These are phyloP conservation scores for Pseudotriccus pelzelni DNA, from an alignment of 2,797 vertebrate species.

Conservation along the genomic window DNA sequence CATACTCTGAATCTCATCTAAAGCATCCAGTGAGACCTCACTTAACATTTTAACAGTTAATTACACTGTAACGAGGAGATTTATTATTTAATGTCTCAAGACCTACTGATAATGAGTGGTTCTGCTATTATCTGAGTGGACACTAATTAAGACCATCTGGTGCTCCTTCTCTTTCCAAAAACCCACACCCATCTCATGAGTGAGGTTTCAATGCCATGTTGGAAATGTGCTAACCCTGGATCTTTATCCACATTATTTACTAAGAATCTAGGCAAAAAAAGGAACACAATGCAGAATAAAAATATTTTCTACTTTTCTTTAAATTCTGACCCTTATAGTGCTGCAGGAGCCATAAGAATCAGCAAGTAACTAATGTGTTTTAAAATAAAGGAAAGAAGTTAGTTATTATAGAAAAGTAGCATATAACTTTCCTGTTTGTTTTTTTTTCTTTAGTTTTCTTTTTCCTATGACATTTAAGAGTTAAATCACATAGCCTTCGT, in stretches of 20 bases:
- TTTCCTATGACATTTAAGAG: not conserved
- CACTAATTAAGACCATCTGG: not conserved
- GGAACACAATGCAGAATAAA: not conserved
- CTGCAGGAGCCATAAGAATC: not conserved
- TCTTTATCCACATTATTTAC: not conserved
- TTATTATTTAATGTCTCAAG: not conserved
- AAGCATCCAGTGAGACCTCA: not conserved
- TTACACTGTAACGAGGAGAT: not conserved
- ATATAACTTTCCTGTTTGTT: not conserved
- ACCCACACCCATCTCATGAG: not conserved
- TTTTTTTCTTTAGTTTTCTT: not conserved
- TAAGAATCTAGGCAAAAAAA: not conserved
- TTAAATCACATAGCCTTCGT: not conserved
- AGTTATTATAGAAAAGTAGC: not conserved
- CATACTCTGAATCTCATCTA: not conserved
- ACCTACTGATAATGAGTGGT: not conserved
- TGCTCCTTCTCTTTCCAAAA: not conserved
- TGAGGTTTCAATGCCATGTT: not conserved
- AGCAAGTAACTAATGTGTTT: not conserved
- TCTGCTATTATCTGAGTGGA: not conserved
- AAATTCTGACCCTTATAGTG: not conserved
- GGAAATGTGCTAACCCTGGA: not conserved
- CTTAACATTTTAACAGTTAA: not conserved
- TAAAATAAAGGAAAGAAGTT: not conserved
- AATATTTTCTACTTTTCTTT: not conserved